Conservation (phyloP, 2,888 invertebrate species). For the Caenorhabditis becei region DNA sequence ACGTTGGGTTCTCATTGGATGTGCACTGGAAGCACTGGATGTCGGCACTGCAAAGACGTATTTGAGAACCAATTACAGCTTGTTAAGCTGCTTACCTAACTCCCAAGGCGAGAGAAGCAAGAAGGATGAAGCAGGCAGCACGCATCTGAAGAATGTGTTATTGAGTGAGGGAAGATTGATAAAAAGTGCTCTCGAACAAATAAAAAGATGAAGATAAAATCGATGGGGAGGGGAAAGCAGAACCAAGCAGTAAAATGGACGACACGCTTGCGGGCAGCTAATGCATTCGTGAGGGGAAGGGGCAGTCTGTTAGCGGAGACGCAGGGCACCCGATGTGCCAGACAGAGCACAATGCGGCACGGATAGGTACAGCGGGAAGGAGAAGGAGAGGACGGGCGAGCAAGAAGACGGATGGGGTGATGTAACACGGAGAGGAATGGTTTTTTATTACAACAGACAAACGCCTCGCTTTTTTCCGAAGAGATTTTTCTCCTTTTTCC, state of each 20-base stretch:
- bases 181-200: constrained; percentile 4
- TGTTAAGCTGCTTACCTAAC: constrained; percentile 35
- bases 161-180: neutral
- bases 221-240: constrained; percentile 25
- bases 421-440: constrained; percentile 8
- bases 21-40: constrained; percentile 76
- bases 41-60: constrained; percentile 56
- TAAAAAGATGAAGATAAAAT: constrained; percentile 38
- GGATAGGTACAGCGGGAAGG: constrained; percentile 32
- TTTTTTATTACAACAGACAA: constrained; percentile 3
- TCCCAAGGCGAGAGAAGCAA: constrained; percentile 56
- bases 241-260: constrained; percentile 47
- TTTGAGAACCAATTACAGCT: neutral
- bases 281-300: constrained; percentile 45
- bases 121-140: constrained; percentile 36
- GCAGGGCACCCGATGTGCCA: constrained; percentile 29
- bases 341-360: constrained; percentile 39
- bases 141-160: constrained; percentile 39
- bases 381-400: constrained; percentile 17
- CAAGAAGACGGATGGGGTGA: constrained; percentile 12
- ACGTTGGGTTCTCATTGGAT: constrained; percentile 69
- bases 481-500: too few species aligned
- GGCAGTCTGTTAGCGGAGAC: constrained; percentile 47
- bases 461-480: too few species aligned
- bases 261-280: constrained; percentile 47